Evolutionary conservation across 2,113 vertebrate genomes (phyloP).

Genomic region (Euleptes europaea): DNA sequence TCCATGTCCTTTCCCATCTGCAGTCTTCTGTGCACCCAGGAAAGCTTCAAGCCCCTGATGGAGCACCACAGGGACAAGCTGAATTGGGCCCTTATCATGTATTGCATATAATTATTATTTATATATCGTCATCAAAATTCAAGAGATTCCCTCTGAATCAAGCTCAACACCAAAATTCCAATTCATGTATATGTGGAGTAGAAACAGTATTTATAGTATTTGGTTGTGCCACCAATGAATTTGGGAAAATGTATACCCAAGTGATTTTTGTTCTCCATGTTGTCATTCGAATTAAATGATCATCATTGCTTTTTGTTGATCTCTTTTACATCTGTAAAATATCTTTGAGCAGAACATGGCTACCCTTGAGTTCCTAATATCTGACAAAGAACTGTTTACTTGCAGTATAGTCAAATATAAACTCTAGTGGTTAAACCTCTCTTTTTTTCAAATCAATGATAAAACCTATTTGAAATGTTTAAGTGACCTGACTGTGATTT

Average conservation of each 20-base stretch:
- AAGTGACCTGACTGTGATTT: neutral
- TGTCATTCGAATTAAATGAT: neutral
- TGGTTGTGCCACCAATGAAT: neutral
- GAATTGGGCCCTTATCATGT: neutral
- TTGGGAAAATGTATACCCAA: neutral
- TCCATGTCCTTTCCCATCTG: neutral
- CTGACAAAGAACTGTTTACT: neutral
- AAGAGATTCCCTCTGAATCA: neutral
- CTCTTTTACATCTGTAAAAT: neutral
- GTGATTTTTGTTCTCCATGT: constrained; percentile 20
- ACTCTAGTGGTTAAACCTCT: neutral
- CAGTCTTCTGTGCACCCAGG: neutral
- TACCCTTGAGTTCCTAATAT: no score
- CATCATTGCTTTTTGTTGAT: neutral
- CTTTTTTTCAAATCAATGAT: accelerated
- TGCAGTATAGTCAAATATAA: neutral
- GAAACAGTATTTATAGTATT: neutral
- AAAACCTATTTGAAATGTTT: neutral
- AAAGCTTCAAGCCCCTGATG: neutral
- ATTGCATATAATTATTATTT: neutral
- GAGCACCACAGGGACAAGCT: neutral
- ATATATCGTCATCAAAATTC: neutral
- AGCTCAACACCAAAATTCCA: neutral
- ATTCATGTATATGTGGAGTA: neutral
- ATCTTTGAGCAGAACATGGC: neutral